Evolutionary conservation across 1,140 invertebrate species (phyloP).

Genomic region (Heliconius himera): DNA sequence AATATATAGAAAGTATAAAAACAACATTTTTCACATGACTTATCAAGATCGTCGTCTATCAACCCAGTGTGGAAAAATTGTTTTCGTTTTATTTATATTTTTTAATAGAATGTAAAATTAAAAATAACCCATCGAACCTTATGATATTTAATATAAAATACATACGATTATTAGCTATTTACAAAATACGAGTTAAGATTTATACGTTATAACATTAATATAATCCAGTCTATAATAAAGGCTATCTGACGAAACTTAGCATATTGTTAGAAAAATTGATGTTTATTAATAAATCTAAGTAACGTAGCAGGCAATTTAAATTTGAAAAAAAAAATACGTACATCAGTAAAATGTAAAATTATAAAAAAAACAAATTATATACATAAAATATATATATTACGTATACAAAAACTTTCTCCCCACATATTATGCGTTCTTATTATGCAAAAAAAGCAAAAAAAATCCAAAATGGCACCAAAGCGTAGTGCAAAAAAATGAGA

Average conservation of each 20-base stretch:
- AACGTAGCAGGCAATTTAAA: conserved; percentile 76
- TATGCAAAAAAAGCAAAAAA: conserved; percentile 54
- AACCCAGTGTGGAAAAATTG: conserved; percentile 62
- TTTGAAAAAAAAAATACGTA: conserved; percentile 49
- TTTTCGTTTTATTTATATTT: conserved; percentile 54
- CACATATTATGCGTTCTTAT: conserved; percentile 65
- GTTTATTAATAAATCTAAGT: conserved; percentile 69
- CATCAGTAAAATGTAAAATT: conserved; percentile 36
- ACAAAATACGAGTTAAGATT: conserved; percentile 80
- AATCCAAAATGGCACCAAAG: conserved; percentile 69
- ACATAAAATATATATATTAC: conserved; percentile 28
- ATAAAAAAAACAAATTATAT: conserved; percentile 16
- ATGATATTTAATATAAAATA: conserved; percentile 79
- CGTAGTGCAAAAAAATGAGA: conserved; percentile 71
- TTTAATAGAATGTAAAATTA: conserved; percentile 79
- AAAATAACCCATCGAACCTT: conserved; percentile 80
- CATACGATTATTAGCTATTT: conserved; percentile 80
- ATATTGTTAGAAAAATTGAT: conserved; percentile 77
- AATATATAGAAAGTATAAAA: conserved; percentile 77
- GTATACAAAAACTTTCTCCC: conserved; percentile 30
- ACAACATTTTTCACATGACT: conserved; percentile 73
- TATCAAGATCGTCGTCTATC: conserved; percentile 49
- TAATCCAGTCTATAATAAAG: conserved; percentile 81
- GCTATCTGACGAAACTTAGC: conserved; percentile 79
- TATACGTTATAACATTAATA: conserved; percentile 77